These are phyloP conservation scores for Drosophila repleta DNA, from an alignment of 1,140 invertebrate species.

Conservation along the genomic window DNA sequence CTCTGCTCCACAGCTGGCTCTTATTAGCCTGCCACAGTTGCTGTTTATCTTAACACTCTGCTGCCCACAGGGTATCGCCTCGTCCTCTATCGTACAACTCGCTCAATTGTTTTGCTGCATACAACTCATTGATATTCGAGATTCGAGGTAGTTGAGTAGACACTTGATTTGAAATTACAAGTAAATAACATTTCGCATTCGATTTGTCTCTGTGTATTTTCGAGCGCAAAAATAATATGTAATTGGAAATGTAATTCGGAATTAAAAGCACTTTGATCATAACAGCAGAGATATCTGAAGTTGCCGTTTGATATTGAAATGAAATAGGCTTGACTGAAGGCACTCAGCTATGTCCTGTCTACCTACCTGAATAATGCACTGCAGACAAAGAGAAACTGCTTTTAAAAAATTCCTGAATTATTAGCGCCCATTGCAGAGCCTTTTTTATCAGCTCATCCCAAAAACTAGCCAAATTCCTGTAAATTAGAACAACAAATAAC, in stretches of 20 bases:
- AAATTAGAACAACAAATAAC: constrained; percentile 53
- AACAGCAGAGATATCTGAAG: background rate
- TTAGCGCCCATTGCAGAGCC: no score
- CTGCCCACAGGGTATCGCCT: background rate
- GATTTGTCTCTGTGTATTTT: background rate
- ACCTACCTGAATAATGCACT: no score
- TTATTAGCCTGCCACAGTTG: no score
- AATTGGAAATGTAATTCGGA: constrained; percentile 4
- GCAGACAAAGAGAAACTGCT: no score
- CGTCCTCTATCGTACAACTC: background rate
- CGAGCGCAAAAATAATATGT: constrained; percentile 7
- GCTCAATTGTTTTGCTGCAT: constrained; percentile 7
- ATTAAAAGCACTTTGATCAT: background rate
- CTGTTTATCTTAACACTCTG: no score
- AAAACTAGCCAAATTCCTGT: constrained; percentile 39
- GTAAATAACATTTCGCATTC: constrained; percentile 6
- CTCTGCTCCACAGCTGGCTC: no score
- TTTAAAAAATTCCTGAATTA: no score
- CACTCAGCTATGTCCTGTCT: no score
- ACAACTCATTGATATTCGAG: constrained; percentile 25
- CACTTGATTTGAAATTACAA: constrained; percentile 34
- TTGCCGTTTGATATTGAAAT: background rate
- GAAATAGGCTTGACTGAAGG: no score
- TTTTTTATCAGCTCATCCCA: background rate
- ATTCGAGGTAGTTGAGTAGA: constrained; percentile 18